Evolutionary conservation across 2,888 invertebrate species (phyloP).

Genomic region (Adelognathus sp.): DNA sequence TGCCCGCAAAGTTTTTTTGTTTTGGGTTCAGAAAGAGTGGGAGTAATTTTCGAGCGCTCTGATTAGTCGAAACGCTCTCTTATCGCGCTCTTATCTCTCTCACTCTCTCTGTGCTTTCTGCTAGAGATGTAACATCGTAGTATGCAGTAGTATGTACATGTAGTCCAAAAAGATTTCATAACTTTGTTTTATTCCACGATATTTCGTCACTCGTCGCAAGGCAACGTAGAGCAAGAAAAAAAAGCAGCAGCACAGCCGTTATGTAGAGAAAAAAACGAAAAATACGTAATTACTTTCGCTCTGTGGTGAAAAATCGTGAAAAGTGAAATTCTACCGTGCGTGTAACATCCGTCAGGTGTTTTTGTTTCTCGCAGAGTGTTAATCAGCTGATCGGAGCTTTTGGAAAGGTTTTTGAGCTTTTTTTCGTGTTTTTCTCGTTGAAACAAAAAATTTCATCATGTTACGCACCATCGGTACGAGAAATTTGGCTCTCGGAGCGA

Average conservation of each 20-base stretch:
- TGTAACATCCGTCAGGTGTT: neutral
- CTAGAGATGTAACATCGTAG: neutral
- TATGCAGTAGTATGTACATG: too few species aligned
- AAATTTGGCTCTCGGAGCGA: conserved; percentile 54
- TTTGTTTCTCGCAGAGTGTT: neutral
- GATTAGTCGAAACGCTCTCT: conserved; percentile 1
- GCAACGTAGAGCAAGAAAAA: neutral
- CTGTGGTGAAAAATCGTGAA: neutral
- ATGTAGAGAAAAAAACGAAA: neutral
- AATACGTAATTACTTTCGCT: neutral
- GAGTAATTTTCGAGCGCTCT: neutral
- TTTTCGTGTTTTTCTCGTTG: neutral
- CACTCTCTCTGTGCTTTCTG: neutral
- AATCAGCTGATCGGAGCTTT: conserved; percentile 22
- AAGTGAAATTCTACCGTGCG: neutral
- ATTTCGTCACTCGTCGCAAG: conserved; percentile 43
- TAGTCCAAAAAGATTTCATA: conserved; percentile 43
- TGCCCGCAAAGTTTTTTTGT: neutral
- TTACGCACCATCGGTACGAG: conserved; percentile 55
- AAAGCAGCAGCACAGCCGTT: neutral
- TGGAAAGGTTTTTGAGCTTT: neutral
- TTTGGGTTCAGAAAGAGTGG: neutral
- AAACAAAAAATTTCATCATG: conserved; percentile 53
- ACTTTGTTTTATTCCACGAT: conserved; percentile 21
- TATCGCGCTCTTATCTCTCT: neutral